Base-by-base conservation (phyloP, 2,888 invertebrate genomes). In the Hirtodrosophila confusa region DNA sequence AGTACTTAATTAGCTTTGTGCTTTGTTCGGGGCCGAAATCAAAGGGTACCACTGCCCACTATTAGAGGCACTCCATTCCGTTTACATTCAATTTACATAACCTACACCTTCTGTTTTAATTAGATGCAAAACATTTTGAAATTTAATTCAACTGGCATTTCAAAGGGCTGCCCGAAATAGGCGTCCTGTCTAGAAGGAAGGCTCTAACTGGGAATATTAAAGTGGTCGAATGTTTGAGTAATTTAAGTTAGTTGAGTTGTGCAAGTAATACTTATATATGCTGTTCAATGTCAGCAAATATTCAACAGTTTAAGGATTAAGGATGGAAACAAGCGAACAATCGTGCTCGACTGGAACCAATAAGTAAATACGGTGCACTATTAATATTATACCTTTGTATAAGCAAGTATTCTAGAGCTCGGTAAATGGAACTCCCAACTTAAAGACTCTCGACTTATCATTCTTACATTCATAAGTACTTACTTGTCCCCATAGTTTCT, bases 1-100 rank as follows among this genome's bases (percentile, higher is more conserved):
- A 56, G 31, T 51, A 57, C 56, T 57, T 84, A 80, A 84, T 84
- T 70, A 69, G 54, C 12, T 24, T 31, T 31, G 31, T 39, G 10
- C 50, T 65, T 76, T 76, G 60, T 68, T 45, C 17, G 10, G 11
- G 7, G 3, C 33, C n/a, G 3, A 44, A 75, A 60, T 56, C 64
- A 74, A 74, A 55, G 51, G 33, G 31, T 3, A 8, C 3, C 31
- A 31, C 44, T 54, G 36, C 8, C 24, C 40, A 27, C 39, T 8
- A 12, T 35, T 47, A 44, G 51, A 40, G 39, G 9, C 43, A 56
- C 39, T 66, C 56, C n/a, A 63, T 9, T 7, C 8, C 8, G 23
- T 50, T 50, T 48, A 37, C 66, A 56, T 70, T 11, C 57, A 17
- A 39, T 58, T 51, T 29, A 27, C 51, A 12, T 44, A 37, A 24